Percentiles rank a stretch among this genome's conserved stretches.
phyloP scores from a whole-genome alignment of 1,140 invertebrate species.

The Globodera ellingtonae region DNA sequence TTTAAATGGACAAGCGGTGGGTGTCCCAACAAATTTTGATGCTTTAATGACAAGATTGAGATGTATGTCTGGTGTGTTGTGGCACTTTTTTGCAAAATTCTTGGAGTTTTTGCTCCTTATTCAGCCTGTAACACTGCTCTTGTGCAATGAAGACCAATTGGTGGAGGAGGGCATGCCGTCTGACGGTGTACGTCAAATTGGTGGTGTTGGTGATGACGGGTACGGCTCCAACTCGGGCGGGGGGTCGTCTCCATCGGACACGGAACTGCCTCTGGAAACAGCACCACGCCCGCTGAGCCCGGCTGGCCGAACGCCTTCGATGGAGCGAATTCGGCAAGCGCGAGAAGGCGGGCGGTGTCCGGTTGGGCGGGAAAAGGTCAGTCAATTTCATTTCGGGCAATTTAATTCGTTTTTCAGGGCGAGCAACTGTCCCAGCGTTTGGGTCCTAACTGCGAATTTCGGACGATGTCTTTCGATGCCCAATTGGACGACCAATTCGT shows the following conservation, averaged over 20 bases:
- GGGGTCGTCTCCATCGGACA: constrained; percentile 24
- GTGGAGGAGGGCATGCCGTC: constrained; percentile 20
- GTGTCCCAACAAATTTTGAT: background rate
- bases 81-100: constrained; percentile 14
- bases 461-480: constrained; percentile 23
- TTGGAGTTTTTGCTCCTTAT: constrained; percentile 2
- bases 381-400: background rate
- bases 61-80: no score
- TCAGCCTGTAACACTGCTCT: constrained; percentile 32
- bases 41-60: no score
- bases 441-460: constrained; percentile 34
- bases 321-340: constrained; percentile 22
- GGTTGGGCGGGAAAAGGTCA: constrained; percentile 25
- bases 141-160: constrained; percentile 34
- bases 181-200: constrained; percentile 6
- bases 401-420: constrained; percentile 16
- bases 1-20: background rate
- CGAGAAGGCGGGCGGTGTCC: constrained; percentile 19
- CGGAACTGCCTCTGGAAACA: constrained; percentile 2
- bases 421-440: constrained; percentile 20
- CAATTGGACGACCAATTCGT: constrained; percentile 13
- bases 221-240: constrained; percentile 8
- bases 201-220: constrained; percentile 9
- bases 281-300: no score
- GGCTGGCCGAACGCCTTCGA: background rate